Evolutionary conservation across 2,797 vertebrate species (phyloP).

Genomic region (Numenius phaeopus): DNA sequence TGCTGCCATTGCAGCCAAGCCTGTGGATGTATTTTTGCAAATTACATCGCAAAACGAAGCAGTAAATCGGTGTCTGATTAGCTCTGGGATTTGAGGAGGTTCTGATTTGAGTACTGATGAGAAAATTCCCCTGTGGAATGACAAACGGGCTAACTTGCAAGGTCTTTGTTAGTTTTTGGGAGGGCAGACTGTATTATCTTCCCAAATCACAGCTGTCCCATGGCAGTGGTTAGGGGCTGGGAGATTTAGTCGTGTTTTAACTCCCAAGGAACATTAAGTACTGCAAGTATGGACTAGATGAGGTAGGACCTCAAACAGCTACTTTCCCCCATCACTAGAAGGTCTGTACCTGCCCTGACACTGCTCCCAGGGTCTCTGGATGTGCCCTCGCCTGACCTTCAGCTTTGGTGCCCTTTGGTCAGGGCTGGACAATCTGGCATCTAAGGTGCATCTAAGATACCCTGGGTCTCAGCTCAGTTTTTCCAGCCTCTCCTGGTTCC

Average conservation of each 20-base stretch:
- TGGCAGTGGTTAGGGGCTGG: background rate
- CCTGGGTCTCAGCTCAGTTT: background rate
- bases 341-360: background rate
- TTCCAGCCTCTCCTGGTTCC: background rate
- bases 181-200: background rate
- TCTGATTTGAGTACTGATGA: conserved; percentile 53
- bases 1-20: background rate
- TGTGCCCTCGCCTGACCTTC: background rate
- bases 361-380: background rate
- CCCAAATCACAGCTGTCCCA: background rate
- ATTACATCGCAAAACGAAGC: conserved; percentile 31
- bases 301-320: background rate
- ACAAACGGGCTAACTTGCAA: background rate
- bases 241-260: background rate
- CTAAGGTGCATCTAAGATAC: no score
- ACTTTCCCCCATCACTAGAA: no score
- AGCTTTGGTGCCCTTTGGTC: background rate
- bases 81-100: conserved; percentile 5
- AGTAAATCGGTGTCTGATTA: conserved; percentile 54
- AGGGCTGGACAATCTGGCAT: fast-evolving
- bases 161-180: background rate
- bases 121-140: conserved; percentile 6
- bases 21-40: background rate
- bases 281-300: background rate
- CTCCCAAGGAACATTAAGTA: fast-evolving